Percentiles rank a stretch among this genome's conserved stretches.
phyloP scores from a whole-genome alignment of 2,113 vertebrate species.

The Tetrax tetrax region DNA sequence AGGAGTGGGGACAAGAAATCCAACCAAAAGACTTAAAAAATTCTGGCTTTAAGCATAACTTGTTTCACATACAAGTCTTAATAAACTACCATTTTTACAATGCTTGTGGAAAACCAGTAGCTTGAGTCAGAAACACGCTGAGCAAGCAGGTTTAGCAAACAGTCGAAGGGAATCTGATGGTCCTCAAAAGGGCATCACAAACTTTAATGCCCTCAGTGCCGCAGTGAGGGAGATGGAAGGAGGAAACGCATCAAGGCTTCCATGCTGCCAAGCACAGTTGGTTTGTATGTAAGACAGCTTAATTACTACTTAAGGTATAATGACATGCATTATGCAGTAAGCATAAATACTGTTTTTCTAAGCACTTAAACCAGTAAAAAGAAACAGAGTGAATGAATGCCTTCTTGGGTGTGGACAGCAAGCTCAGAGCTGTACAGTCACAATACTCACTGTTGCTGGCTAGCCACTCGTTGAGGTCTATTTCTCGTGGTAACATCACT shows the following conservation, averaged over 20 bases:
- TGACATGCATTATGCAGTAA: not conserved
- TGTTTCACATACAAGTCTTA: not conserved
- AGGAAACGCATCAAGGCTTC: not conserved
- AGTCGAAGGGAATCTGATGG: not conserved
- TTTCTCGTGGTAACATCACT: conserved; percentile 94
- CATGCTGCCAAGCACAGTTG: not conserved
- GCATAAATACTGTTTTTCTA: not conserved
- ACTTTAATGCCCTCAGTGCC: not conserved
- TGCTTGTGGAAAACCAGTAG: not conserved
- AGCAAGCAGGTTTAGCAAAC: not conserved
- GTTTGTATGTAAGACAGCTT: not conserved
- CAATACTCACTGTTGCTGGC: conserved; percentile 93
- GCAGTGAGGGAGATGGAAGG: not conserved
- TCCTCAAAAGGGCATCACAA: not conserved
- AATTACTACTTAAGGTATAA: conserved; percentile 13
- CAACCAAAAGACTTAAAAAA: not conserved
- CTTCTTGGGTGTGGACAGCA: not conserved
- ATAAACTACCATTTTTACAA: not conserved
- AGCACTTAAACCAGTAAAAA: not conserved
- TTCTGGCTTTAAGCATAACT: not conserved
- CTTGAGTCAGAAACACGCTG: not conserved
- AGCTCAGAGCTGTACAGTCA: not conserved
- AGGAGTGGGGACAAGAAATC: not conserved
- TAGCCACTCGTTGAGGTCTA: conserved; percentile 99
- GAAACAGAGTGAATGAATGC: not conserved